A percentile compares a stretch with the other conserved stretches of the same genome.
Conservation (phyloP, 2,113 vertebrate species). For the Megaceryle torquata region DNA sequence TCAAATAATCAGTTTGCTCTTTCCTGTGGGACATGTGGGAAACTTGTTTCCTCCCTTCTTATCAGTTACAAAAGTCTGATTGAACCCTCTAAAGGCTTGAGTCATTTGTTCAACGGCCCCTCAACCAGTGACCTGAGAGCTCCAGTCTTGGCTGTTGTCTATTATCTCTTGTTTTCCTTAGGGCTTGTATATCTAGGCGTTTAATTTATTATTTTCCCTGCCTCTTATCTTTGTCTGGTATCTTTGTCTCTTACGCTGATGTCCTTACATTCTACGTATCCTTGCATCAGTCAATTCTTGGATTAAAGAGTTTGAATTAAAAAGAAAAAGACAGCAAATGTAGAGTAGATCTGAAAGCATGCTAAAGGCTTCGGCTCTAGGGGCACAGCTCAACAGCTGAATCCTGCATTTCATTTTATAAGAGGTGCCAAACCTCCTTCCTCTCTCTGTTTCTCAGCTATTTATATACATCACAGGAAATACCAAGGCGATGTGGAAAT, state of each 20-base stretch:
- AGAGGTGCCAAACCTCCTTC: neutral
- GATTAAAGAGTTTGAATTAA: neutral
- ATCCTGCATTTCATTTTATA: neutral
- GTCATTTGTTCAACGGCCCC: neutral
- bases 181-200: neutral
- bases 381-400: neutral
- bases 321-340: neutral
- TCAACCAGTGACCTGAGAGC: neutral
- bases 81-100: neutral
- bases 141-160: neutral
- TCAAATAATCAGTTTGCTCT: neutral
- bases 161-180: conserved; percentile 9
- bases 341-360: neutral
- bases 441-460: neutral
- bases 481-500: neutral
- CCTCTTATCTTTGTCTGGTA: conserved; percentile 23
- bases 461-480: neutral
- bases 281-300: neutral
- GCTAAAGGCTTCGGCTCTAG: neutral
- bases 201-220: conserved; percentile 20
- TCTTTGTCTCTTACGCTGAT: neutral
- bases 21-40: neutral
- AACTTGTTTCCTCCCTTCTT: neutral
- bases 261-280: neutral
- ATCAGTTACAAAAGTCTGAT: neutral